These are phyloP conservation scores for Cerceris rybyensis DNA, from an alignment of 2,888 invertebrate genomes.

Conservation along the genomic window DNA sequence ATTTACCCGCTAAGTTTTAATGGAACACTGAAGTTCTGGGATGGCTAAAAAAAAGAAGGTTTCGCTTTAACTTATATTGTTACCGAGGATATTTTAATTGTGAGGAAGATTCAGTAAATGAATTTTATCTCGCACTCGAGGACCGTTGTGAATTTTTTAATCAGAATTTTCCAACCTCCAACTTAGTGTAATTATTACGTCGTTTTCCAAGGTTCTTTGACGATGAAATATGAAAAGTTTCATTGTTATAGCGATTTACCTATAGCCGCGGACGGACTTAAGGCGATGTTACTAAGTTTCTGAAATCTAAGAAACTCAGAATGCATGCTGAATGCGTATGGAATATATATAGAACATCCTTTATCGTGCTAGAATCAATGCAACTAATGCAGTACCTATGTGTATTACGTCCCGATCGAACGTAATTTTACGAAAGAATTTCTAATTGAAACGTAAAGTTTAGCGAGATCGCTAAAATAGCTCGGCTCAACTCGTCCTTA, in stretches of 20 bases:
- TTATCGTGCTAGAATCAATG: not conserved
- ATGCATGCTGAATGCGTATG: not conserved
- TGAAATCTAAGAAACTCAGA: not conserved
- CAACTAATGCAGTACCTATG: not conserved
- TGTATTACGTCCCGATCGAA: too few species aligned
- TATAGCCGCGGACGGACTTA: too few species aligned
- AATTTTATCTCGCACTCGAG: not conserved
- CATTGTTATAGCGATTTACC: too few species aligned
- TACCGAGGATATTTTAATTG: slow-evolving; percentile 46
- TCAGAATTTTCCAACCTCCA: not conserved
- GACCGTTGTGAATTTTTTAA: not conserved
- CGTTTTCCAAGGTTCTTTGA: too few species aligned
- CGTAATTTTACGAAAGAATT: not conserved
- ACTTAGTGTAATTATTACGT: too few species aligned
- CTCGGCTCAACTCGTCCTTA: not conserved
- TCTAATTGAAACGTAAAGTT: not conserved
- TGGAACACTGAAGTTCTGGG: slow-evolving; percentile 41
- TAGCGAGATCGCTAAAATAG: not conserved
- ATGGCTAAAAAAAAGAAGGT: slow-evolving; percentile 7
- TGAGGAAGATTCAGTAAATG: not conserved
- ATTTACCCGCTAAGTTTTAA: slow-evolving; percentile 44
- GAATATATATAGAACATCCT: not conserved
- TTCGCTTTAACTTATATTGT: slow-evolving; percentile 24
- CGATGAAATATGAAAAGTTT: too few species aligned
- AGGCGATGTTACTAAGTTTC: too few species aligned